Conservation (phyloP, 2,797 vertebrate species). For the Discoglossus pictus region DNA sequence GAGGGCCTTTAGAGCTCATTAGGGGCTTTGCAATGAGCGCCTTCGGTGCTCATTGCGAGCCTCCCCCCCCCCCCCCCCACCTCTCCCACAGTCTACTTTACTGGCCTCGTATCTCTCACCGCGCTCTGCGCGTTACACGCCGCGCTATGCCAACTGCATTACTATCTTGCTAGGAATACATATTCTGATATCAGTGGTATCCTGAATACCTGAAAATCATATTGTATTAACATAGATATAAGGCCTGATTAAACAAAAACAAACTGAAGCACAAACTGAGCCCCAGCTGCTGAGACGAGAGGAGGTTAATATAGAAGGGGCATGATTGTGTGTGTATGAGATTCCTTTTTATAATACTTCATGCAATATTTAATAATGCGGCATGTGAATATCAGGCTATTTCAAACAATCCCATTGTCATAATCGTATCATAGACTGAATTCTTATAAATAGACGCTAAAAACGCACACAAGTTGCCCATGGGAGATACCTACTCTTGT, state of each 20-base stretch:
- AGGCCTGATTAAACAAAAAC: not conserved
- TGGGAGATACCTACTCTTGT: slow-evolving; percentile 7
- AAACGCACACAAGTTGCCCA: not conserved
- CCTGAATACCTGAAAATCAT: too few species aligned
- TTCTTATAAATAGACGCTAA: not conserved
- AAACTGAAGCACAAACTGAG: not conserved
- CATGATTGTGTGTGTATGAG: slow-evolving; percentile 15
- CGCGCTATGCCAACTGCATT: too few species aligned
- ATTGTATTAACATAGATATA: too few species aligned
- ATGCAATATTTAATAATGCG: slow-evolving; percentile 24
- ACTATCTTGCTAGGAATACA: too few species aligned
- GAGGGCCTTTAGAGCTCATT: too few species aligned
- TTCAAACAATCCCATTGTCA: slow-evolving; percentile 8
- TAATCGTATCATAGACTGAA: slow-evolving; percentile 16
- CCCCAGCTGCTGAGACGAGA: slow-evolving; percentile 20
- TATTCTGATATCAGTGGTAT: too few species aligned
- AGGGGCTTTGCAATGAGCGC: too few species aligned
- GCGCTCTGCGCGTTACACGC: too few species aligned
- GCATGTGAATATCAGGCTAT: not conserved
- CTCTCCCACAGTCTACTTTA: too few species aligned
- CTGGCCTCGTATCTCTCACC: too few species aligned
- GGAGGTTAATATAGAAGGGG: slow-evolving; percentile 34
- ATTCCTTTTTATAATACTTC: slow-evolving; percentile 26
- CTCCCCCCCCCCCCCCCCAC: too few species aligned
- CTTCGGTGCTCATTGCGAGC: too few species aligned